These are phyloP conservation scores for Pluvialis apricaria DNA, from an alignment of 2,113 vertebrate species.

Conservation along the genomic window DNA sequence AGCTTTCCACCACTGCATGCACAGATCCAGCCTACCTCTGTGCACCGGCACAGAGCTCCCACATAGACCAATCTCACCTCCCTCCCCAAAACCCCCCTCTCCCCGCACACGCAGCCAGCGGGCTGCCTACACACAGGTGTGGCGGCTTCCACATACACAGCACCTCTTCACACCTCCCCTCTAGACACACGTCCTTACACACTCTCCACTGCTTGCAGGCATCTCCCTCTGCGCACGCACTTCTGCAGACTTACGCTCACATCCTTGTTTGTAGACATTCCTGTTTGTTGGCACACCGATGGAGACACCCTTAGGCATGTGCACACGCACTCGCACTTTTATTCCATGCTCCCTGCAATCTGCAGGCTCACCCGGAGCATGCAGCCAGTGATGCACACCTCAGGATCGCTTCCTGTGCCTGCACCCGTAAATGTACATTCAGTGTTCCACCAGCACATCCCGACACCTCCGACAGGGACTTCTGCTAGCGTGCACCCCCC, in stretches of 20 bases:
- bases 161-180: background rate
- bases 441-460: background rate
- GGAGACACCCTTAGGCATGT: background rate
- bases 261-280: fast-evolving
- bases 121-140: background rate
- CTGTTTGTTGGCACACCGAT: background rate
- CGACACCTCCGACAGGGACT: background rate
- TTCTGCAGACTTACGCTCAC: background rate
- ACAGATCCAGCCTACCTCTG: background rate
- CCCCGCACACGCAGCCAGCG: background rate
- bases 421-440: too few relatives aligned
- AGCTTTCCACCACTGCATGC: background rate
- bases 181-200: background rate
- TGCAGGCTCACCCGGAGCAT: background rate
- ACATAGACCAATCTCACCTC: fast-evolving
- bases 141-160: background rate
- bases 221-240: fast-evolving
- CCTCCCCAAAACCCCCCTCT: background rate
- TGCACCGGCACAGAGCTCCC: background rate
- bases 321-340: background rate
- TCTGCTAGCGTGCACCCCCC: background rate
- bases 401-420: background rate
- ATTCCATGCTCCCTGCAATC: background rate
- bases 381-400: fast-evolving
- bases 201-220: background rate